A percentile compares a stretch with the other conserved stretches of the same genome.
Evolutionary conservation across 2,113 vertebrate species (phyloP).

Genomic region (Peromyscus californicus): DNA sequence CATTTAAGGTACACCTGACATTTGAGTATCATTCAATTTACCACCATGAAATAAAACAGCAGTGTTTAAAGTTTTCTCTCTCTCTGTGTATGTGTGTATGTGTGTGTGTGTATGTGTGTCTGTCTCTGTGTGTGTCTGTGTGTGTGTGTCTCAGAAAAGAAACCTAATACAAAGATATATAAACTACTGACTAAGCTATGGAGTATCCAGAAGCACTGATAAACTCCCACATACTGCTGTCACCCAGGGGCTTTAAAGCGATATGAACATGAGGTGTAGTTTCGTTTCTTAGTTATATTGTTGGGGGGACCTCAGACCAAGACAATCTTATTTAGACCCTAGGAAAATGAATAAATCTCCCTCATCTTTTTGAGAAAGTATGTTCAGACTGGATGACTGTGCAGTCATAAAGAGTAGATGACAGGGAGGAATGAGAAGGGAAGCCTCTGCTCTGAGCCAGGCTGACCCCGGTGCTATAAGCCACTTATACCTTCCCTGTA

Average conservation of each 20-base stretch:
- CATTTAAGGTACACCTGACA: background rate
- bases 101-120: too few relatives aligned
- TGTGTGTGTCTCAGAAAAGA: background rate
- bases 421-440: too few relatives aligned
- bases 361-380: background rate
- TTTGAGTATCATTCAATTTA: background rate
- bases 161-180: background rate
- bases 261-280: background rate
- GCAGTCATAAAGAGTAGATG: rapidly evolving
- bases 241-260: background rate
- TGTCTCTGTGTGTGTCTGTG: background rate
- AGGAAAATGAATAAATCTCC: background rate
- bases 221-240: background rate
- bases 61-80: background rate
- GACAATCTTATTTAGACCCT: too few relatives aligned
- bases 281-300: background rate
- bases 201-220: background rate
- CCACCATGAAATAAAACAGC: background rate
- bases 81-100: background rate
- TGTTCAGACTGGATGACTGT: background rate
- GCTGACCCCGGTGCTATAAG: background rate
- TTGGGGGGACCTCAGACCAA: background rate
- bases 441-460: background rate
- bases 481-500: too few relatives aligned
- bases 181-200: background rate